A percentile compares a stretch with the other conserved stretches of the same genome.
Evolutionary conservation across 2,888 invertebrate species (phyloP).

Genomic region (Autographa gamma): DNA sequence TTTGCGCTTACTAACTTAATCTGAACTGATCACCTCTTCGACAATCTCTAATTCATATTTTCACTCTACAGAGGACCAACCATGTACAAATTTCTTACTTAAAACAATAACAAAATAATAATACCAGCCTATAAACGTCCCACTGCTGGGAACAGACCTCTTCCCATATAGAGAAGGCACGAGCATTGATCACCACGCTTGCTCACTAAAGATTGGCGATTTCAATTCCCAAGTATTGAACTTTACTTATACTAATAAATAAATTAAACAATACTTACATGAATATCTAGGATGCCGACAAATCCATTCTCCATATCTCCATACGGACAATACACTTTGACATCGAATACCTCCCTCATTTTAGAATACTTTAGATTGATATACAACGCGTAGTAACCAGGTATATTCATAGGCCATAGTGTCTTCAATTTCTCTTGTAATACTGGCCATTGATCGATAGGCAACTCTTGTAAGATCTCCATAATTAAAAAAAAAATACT

Average conservation of each 20-base stretch:
- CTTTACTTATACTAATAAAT: neutral
- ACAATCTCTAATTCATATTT: too few relatives aligned
- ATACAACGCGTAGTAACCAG: slow-evolving; percentile 59
- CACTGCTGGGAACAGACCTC: too few relatives aligned
- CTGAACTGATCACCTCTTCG: too few relatives aligned
- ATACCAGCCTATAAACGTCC: too few relatives aligned
- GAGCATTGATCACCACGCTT: too few relatives aligned
- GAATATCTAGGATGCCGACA: slow-evolving; percentile 50
- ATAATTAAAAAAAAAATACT: slow-evolving; percentile 13
- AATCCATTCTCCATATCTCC: slow-evolving; percentile 65
- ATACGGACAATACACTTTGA: slow-evolving; percentile 65
- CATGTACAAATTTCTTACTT: too few relatives aligned
- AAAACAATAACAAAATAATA: too few relatives aligned
- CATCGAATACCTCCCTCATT: slow-evolving; percentile 51
- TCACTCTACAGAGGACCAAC: too few relatives aligned
- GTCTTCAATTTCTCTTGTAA: slow-evolving; percentile 56
- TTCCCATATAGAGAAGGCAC: too few relatives aligned
- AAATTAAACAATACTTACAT: slow-evolving; percentile 45
- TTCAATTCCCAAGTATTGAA: too few relatives aligned
- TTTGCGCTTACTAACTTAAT: too few relatives aligned
- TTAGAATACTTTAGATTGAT: slow-evolving; percentile 50
- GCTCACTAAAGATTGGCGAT: too few relatives aligned
- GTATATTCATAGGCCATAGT: slow-evolving; percentile 59
- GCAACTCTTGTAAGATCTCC: slow-evolving; percentile 53
- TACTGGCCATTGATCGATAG: slow-evolving; percentile 55